phyloP scores from a whole-genome alignment of 2,888 invertebrate genomes.

The Lycophotia porphyrea region DNA sequence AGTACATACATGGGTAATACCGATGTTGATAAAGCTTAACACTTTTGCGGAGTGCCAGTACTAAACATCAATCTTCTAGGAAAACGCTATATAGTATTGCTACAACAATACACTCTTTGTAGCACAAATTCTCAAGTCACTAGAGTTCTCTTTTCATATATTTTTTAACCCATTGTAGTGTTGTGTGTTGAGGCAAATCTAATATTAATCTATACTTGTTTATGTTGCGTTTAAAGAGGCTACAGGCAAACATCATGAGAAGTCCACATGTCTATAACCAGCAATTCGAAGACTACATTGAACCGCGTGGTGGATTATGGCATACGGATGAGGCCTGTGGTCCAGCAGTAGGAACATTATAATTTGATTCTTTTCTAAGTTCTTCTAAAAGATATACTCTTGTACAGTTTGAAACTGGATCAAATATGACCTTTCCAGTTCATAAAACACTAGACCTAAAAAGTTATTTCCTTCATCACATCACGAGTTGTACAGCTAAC shows the following conservation, averaged over 20 bases:
- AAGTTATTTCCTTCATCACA: conserved; percentile 76
- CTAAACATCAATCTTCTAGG: not conserved
- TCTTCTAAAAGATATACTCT: not conserved
- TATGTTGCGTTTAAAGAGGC: not conserved
- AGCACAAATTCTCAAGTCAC: not conserved
- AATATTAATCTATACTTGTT: not conserved
- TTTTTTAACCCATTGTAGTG: not conserved
- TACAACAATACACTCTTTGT: not conserved
- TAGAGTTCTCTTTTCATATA: not conserved
- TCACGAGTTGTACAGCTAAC: conserved; percentile 78
- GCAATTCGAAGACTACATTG: not conserved
- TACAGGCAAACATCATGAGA: not conserved
- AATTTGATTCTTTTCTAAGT: not conserved
- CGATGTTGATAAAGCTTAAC: conserved; percentile 15
- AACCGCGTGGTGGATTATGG: not conserved
- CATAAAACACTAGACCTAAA: conserved; percentile 72
- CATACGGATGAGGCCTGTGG: not conserved
- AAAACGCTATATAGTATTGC: not conserved
- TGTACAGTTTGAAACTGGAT: conserved; percentile 16
- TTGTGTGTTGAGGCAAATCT: not conserved
- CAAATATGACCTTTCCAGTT: conserved; percentile 61
- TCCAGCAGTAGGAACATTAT: not conserved
- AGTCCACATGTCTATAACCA: not conserved
- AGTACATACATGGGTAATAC: not conserved
- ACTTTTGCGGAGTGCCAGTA: conserved; percentile 17